Conservation (phyloP, 1,140 invertebrate genomes). For the Stegodyphus dumicola region DNA sequence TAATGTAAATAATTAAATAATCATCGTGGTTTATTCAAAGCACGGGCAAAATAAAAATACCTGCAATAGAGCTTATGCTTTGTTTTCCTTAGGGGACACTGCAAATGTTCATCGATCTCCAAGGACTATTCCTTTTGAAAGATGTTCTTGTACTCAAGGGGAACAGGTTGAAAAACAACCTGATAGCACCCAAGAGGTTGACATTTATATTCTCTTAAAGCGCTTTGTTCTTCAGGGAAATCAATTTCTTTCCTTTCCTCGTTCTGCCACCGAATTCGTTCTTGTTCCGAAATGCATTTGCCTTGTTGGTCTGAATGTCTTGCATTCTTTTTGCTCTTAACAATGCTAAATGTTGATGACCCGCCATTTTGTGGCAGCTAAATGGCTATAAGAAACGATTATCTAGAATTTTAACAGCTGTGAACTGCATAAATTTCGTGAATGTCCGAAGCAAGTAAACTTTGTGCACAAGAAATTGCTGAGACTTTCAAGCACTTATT, state of each 20-base stretch:
- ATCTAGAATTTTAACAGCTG: no score
- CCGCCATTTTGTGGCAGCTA: no score
- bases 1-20: no score
- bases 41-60: constrained; percentile 3
- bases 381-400: no score
- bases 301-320: neutral
- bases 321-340: no score
- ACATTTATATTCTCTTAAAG: constrained; percentile 59
- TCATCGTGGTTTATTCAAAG: constrained; percentile 22
- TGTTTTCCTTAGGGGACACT: constrained; percentile 32
- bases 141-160: constrained; percentile 38
- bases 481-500: no score
- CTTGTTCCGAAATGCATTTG: neutral
- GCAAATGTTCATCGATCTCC: constrained; percentile 51
- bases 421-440: no score
- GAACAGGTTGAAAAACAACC: constrained; percentile 53
- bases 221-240: constrained; percentile 43
- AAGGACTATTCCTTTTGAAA: constrained; percentile 47
- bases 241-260: constrained; percentile 4
- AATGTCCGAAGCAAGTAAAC: no score
- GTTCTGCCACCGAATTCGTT: neutral
- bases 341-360: no score
- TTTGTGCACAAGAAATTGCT: no score
- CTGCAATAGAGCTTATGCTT: constrained; percentile 7
- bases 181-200: constrained; percentile 55